A percentile compares a stretch with the other conserved stretches of the same genome.
Evolutionary conservation across 2,888 invertebrate species (phyloP).

Genomic region (Hypena proboscidalis): DNA sequence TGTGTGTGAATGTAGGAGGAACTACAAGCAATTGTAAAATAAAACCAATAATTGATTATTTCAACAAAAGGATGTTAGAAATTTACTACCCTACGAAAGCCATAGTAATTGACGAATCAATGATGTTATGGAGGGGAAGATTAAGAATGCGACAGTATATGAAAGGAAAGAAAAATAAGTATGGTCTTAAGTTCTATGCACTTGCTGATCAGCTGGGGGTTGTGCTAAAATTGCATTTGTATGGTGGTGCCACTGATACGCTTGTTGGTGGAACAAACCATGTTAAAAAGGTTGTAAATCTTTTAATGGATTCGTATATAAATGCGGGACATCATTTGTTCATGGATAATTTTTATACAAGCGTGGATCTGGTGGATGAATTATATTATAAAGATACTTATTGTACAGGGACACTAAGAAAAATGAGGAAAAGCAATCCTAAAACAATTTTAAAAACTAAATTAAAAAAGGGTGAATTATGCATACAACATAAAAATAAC

Average conservation of each 20-base stretch:
- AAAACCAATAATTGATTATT: slow-evolving; percentile 22
- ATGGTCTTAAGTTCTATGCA: slow-evolving; percentile 26
- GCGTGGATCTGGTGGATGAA: not conserved
- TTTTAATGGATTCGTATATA: not conserved
- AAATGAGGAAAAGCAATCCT: not conserved
- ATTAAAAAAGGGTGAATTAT: not conserved
- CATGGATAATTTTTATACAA: not conserved
- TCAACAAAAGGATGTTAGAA: slow-evolving; percentile 16
- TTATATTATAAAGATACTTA: not conserved
- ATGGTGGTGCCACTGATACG: slow-evolving; percentile 25
- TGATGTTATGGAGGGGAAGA: slow-evolving; percentile 30
- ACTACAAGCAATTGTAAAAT: slow-evolving; percentile 18
- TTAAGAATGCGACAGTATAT: slow-evolving; percentile 26
- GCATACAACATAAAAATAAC: slow-evolving; percentile 17
- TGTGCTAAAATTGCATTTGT: slow-evolving; percentile 24
- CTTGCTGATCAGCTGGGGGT: slow-evolving; percentile 24
- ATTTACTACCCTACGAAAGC: slow-evolving; percentile 23
- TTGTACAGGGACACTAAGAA: not conserved
- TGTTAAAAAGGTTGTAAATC: not conserved
- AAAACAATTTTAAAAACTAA: not conserved
- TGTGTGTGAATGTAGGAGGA: slow-evolving; percentile 19
- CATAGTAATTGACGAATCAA: slow-evolving; percentile 21
- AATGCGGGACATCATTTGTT: not conserved
- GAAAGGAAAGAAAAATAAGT: slow-evolving; percentile 22
- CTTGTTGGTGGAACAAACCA: slow-evolving; percentile 11